Conservation (phyloP, 2,888 invertebrate genomes). For the Odontomyia ornata region DNA sequence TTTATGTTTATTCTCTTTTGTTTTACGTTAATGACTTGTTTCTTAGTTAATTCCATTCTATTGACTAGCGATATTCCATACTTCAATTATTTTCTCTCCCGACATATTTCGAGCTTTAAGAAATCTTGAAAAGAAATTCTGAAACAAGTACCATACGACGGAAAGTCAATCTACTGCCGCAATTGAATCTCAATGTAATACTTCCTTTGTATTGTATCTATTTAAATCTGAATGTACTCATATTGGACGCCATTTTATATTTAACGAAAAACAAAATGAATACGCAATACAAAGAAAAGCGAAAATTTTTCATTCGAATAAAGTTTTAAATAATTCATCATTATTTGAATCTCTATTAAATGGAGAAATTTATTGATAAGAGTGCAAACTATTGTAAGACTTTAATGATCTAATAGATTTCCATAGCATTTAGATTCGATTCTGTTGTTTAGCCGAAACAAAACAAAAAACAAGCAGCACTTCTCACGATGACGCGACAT, state of each 20-base stretch:
- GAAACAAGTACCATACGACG: not conserved
- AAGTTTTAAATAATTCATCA: not conserved
- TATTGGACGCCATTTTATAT: not conserved
- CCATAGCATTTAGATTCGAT: not conserved
- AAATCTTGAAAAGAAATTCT: slow-evolving; percentile 5
- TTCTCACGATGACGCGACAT: not conserved
- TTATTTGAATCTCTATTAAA: slow-evolving; percentile 12
- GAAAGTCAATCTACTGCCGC: not conserved
- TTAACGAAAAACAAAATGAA: not conserved
- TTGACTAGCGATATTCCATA: not conserved
- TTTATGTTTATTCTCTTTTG: not conserved
- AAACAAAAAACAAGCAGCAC: not conserved
- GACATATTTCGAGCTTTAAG: slow-evolving; percentile 15
- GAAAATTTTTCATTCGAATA: not conserved
- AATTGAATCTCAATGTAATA: not conserved
- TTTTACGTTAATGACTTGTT: not conserved
- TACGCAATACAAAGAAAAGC: not conserved
- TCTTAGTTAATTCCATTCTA: slow-evolving; percentile 3
- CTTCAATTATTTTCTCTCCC: not conserved
- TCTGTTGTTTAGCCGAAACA: not conserved
- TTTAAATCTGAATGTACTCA: not conserved
- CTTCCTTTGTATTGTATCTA: not conserved
- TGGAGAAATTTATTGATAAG: not conserved
- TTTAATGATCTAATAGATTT: not conserved
- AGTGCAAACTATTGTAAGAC: slow-evolving; percentile 16